phyloP scores from a whole-genome alignment of 2,888 invertebrate genomes.

The Esperia sulphurella region DNA sequence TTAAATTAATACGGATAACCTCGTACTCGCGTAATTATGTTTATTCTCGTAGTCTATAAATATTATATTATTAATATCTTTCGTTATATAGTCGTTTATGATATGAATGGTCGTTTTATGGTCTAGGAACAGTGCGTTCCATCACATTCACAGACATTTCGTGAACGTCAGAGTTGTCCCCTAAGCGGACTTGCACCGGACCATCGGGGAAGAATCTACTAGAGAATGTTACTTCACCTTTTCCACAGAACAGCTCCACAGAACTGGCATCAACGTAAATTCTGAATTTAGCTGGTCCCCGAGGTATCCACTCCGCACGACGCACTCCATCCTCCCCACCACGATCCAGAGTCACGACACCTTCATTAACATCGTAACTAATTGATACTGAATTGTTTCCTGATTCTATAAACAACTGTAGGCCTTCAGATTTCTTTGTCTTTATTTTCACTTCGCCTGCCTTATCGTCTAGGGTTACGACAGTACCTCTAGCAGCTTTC shows the following conservation, averaged over 20 bases:
- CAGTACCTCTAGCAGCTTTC: constrained; percentile 10
- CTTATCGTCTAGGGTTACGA: constrained; percentile 32
- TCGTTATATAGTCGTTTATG: neutral
- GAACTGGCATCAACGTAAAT: constrained; percentile 55
- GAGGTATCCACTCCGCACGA: constrained; percentile 46
- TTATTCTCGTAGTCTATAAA: no score
- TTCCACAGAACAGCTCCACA: constrained; percentile 47
- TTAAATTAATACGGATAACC: no score
- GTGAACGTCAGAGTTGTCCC: constrained; percentile 15
- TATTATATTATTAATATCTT: no score
- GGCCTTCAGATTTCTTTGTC: constrained; percentile 22
- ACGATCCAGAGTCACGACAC: constrained; percentile 45
- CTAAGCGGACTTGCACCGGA: constrained; percentile 27
- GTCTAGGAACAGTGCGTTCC: constrained; percentile 27
- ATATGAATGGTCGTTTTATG: neutral
- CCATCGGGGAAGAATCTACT: constrained; percentile 49
- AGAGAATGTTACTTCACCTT: constrained; percentile 52
- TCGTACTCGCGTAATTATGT: no score
- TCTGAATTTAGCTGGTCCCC: constrained; percentile 23
- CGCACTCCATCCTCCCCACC: constrained; percentile 52
- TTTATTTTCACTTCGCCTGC: constrained; percentile 42
- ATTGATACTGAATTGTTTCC: constrained; percentile 30
- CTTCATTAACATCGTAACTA: constrained; percentile 30
- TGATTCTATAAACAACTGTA: constrained; percentile 41
- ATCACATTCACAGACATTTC: constrained; percentile 28